These are phyloP conservation scores for Polydesmus complanatus DNA, from an alignment of 2,888 invertebrate genomes.

Conservation along the genomic window DNA sequence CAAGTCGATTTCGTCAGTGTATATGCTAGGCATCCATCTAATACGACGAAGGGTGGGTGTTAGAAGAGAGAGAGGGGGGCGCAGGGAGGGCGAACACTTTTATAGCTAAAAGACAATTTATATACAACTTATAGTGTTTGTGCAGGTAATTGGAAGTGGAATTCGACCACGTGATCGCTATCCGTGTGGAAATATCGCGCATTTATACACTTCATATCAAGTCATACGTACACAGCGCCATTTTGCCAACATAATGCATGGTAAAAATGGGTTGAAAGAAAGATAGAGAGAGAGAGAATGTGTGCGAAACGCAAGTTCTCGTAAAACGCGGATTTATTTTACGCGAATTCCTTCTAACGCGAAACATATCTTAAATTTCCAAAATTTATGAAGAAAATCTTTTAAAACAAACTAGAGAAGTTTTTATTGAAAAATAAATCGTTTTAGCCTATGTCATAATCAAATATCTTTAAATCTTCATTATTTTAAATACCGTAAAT, in stretches of 20 bases:
- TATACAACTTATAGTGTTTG: conserved; percentile 10
- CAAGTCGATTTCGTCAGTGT: too few species aligned
- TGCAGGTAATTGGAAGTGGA: conserved; percentile 15
- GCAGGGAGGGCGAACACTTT: background rate
- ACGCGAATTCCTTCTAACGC: too few species aligned
- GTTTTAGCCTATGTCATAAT: too few species aligned
- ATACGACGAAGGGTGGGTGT: background rate
- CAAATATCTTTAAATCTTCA: too few species aligned
- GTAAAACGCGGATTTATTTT: too few species aligned
- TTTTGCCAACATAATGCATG: background rate
- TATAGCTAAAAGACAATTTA: background rate
- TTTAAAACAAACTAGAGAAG: too few species aligned
- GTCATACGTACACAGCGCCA: background rate
- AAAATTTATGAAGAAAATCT: too few species aligned
- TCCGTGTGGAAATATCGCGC: background rate
- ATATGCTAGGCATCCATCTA: background rate
- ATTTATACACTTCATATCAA: background rate
- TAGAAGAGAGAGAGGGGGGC: background rate
- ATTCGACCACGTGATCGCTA: conserved; percentile 3
- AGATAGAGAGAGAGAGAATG: too few species aligned
- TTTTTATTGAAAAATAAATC: too few species aligned
- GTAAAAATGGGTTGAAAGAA: background rate
- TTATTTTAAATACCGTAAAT: too few species aligned
- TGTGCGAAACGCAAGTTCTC: too few species aligned
- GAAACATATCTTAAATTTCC: too few species aligned